A percentile compares a stretch with the other conserved stretches of the same genome.
Conservation (phyloP, 2,797 vertebrate species). For the Borostomias antarcticus region DNA sequence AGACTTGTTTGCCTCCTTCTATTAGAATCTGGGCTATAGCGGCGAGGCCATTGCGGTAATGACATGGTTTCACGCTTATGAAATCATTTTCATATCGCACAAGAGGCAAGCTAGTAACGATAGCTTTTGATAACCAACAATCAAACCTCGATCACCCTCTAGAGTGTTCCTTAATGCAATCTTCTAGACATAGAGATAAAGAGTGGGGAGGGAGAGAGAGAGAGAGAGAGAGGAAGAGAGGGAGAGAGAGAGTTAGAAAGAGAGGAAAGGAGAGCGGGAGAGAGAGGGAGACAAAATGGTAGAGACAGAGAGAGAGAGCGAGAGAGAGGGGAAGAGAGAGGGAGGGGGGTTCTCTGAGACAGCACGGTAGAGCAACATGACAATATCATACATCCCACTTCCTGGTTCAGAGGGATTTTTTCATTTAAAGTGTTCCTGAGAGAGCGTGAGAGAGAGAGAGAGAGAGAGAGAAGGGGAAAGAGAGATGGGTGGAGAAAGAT, state of each 20-base stretch:
- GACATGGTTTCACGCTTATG: slow-evolving; percentile 72
- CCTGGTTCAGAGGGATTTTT: no score
- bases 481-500: neutral
- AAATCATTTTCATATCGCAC: slow-evolving; percentile 74
- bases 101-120: slow-evolving; percentile 69
- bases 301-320: slow-evolving; percentile 12
- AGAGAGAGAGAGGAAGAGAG: neutral
- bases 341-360: neutral
- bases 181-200: slow-evolving; percentile 44
- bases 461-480: neutral
- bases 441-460: neutral
- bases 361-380: no score
- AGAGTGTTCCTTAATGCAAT: slow-evolving; percentile 64
- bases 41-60: slow-evolving; percentile 70
- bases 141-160: slow-evolving; percentile 73
- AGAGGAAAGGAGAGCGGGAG: slow-evolving; percentile 13
- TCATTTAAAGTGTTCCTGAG: no score
- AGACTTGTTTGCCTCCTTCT: slow-evolving; percentile 69
- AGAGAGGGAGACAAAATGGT: slow-evolving; percentile 37
- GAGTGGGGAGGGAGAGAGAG: slow-evolving; percentile 9
- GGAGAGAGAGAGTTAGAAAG: neutral
- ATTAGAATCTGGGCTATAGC: slow-evolving; percentile 61
- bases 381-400: no score
- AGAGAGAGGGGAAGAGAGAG: slow-evolving; percentile 4
- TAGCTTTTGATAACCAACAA: slow-evolving; percentile 78